Conservation (phyloP, 2,888 invertebrate genomes). For the Arctia plantaginis region DNA sequence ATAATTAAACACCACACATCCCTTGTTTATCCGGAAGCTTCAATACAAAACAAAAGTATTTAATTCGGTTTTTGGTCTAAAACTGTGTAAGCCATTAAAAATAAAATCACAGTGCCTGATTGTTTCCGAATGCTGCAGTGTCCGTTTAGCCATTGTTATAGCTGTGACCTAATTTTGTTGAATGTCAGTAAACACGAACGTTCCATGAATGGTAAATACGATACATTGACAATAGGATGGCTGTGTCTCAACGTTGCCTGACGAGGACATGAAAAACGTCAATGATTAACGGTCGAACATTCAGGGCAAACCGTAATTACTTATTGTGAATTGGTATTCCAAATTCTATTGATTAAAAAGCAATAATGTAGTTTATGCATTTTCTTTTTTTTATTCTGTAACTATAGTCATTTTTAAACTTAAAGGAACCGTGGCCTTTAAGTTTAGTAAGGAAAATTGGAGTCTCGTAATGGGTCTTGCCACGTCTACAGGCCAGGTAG, state of each 20-base stretch:
- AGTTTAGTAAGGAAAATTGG: no score
- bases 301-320: background rate
- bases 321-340: background rate
- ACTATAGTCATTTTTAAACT: background rate
- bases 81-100: constrained; percentile 19
- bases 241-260: constrained; percentile 8
- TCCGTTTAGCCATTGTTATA: constrained; percentile 48
- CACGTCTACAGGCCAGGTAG: no score
- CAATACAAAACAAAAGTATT: background rate
- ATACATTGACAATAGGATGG: constrained; percentile 33
- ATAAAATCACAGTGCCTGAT: constrained; percentile 31
- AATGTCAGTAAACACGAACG: constrained; percentile 47
- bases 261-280: constrained; percentile 6
- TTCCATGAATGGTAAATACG: constrained; percentile 46
- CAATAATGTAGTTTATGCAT: background rate
- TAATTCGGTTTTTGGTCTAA: constrained; percentile 8
- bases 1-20: background rate
- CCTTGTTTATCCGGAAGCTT: background rate
- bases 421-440: no score
- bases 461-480: no score
- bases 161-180: constrained; percentile 52
- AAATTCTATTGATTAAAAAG: background rate
- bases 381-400: background rate
- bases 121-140: constrained; percentile 27
- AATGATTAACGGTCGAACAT: constrained; percentile 1